Conservation (phyloP, 2,797 vertebrate species). For the Periophthalmus magnuspinnatus region DNA sequence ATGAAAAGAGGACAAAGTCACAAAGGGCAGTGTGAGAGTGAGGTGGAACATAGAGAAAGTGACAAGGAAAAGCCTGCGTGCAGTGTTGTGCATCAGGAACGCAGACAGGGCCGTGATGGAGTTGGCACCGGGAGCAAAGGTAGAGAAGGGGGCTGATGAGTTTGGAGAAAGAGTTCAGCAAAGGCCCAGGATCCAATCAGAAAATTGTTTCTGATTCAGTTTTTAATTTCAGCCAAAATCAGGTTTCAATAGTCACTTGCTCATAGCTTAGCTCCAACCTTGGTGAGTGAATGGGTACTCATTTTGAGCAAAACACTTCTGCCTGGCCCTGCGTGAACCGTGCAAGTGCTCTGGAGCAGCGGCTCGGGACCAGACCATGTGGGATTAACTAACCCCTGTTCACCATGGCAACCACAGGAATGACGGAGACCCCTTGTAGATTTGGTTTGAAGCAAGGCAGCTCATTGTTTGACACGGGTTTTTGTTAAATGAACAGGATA, state of each 20-base stretch:
- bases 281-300: slow-evolving; percentile 43
- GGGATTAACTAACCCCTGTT: slow-evolving; percentile 46
- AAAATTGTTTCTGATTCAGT: slow-evolving; percentile 54
- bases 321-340: slow-evolving; percentile 47
- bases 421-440: slow-evolving; percentile 22
- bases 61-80: slow-evolving; percentile 31
- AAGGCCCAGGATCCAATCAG: slow-evolving; percentile 65
- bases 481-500: slow-evolving; percentile 10
- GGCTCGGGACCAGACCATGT: slow-evolving; percentile 20
- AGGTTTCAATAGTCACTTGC: slow-evolving; percentile 54
- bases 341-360: slow-evolving; percentile 27
- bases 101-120: slow-evolving; percentile 46
- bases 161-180: slow-evolving; percentile 65
- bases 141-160: slow-evolving; percentile 58
- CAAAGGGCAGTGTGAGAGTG: slow-evolving; percentile 8
- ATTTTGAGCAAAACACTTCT: slow-evolving; percentile 51
- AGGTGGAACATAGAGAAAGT: slow-evolving; percentile 20
- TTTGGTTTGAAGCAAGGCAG: slow-evolving; percentile 18
- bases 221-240: slow-evolving; percentile 64
- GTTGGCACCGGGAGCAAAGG: slow-evolving; percentile 59
- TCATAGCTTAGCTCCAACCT: slow-evolving; percentile 46
- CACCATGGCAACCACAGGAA: slow-evolving; percentile 29
- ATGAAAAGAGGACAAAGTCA: slow-evolving; percentile 25
- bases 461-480: slow-evolving; percentile 24
- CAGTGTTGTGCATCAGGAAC: slow-evolving; percentile 30